phyloP scores from a whole-genome alignment of 2,797 vertebrate genomes.

The Notamacropus eugenii region DNA sequence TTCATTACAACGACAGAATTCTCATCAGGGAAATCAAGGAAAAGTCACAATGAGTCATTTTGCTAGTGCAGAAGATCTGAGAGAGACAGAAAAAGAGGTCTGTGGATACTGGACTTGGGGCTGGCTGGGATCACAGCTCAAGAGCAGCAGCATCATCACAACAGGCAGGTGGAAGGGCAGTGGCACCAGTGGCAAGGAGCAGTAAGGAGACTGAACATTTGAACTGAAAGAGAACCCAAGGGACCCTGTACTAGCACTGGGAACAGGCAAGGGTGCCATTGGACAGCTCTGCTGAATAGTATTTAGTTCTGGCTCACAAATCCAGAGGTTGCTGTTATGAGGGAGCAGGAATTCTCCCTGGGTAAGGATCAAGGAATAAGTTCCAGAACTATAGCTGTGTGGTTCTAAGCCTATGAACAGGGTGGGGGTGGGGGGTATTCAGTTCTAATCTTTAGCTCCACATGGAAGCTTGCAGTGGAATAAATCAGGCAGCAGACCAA shows the following conservation, averaged over 20 bases:
- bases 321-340: neutral
- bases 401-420: neutral
- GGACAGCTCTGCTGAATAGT: neutral
- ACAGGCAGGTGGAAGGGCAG: neutral
- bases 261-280: neutral
- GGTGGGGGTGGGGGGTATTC: neutral
- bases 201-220: neutral
- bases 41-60: neutral
- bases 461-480: neutral
- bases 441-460: neutral
- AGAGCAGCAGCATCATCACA: neutral
- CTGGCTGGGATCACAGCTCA: neutral
- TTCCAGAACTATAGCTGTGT: neutral
- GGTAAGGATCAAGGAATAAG: neutral
- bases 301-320: neutral
- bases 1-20: neutral
- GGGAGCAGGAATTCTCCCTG: neutral
- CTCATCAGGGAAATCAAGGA: neutral
- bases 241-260: neutral
- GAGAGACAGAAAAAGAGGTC: neutral
- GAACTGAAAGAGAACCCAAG: neutral
- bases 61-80: neutral
- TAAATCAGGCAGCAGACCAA: neutral
- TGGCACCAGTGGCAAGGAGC: neutral
- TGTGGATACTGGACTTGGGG: neutral